Conservation (phyloP, 2,113 vertebrate genomes). For the Sterrhoptilus dennistouni region DNA sequence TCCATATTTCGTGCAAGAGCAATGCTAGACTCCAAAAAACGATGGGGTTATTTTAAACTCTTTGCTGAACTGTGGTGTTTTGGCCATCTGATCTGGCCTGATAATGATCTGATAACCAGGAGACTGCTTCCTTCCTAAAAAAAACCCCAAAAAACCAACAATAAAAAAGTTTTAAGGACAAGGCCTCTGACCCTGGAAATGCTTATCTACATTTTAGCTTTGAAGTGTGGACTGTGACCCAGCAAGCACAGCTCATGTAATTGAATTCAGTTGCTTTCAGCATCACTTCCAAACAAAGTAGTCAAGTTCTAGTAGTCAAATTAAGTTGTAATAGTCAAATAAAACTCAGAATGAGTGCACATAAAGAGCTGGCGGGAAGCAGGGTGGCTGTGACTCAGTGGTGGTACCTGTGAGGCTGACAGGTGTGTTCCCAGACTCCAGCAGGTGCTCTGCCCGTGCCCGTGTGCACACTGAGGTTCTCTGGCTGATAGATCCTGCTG, state of each 20-base stretch:
- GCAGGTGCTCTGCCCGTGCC: neutral
- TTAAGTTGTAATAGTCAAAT: neutral
- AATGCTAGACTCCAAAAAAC: neutral
- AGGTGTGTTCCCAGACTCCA: no score
- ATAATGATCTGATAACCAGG: conserved; percentile 25
- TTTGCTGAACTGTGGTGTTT: neutral
- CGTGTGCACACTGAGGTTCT: rapidly evolving
- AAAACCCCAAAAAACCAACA: neutral
- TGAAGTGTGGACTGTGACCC: neutral
- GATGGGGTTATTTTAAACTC: neutral
- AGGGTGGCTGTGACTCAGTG: neutral
- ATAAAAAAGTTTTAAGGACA: neutral
- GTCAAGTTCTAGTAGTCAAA: neutral
- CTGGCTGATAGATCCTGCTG: neutral
- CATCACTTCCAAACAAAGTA: neutral
- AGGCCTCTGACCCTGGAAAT: neutral
- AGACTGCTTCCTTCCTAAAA: conserved; percentile 26
- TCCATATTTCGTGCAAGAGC: neutral
- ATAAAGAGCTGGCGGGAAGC: neutral
- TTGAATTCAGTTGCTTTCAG: conserved; percentile 12
- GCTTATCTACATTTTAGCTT: neutral
- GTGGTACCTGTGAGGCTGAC: neutral
- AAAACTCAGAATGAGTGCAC: neutral
- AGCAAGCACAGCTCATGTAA: neutral
- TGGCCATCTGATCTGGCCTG: neutral